Percentiles rank a stretch among this genome's conserved stretches.
Evolutionary conservation across 2,113 vertebrate genomes (phyloP).

Genomic region (Pipa parva): DNA sequence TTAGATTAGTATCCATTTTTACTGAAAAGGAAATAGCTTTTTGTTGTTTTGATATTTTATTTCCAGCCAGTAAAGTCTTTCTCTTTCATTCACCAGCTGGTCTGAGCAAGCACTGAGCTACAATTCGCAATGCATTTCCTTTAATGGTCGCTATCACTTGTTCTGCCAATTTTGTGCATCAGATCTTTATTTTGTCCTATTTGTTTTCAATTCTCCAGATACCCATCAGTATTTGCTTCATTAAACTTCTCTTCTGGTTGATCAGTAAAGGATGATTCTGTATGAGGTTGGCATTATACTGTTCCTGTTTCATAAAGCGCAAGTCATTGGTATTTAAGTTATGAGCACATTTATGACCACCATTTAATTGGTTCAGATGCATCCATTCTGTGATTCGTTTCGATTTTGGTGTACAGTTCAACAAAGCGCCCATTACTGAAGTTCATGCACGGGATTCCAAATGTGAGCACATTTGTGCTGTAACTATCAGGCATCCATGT

Average conservation of each 20-base stretch:
- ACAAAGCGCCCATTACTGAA: constrained; percentile 39
- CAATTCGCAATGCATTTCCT: constrained; percentile 46
- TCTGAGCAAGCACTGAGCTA: constrained; percentile 45
- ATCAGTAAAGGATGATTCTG: constrained; percentile 48
- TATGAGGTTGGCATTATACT: constrained; percentile 22
- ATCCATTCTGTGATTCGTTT: constrained; percentile 39
- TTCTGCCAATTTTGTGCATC: constrained; percentile 54
- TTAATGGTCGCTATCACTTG: constrained; percentile 48
- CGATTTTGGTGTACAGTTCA: constrained; percentile 38
- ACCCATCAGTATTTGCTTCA: constrained; percentile 51
- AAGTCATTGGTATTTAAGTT: constrained; percentile 43
- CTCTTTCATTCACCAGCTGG: constrained; percentile 57
- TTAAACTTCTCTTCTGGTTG: constrained; percentile 52
- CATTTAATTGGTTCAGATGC: constrained; percentile 38
- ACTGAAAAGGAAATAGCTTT: constrained; percentile 24
- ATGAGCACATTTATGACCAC: constrained; percentile 37
- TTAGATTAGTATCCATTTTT: constrained; percentile 14
- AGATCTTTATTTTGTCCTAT: constrained; percentile 49
- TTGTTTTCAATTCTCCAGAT: constrained; percentile 53
- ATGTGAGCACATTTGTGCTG: constrained; percentile 32
- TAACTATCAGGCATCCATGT: constrained; percentile 33
- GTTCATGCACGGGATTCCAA: constrained; percentile 36
- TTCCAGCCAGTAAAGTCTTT: constrained; percentile 26
- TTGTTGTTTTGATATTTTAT: constrained; percentile 28
- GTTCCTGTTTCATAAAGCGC: constrained; percentile 22